phyloP scores from a whole-genome alignment of 2,113 vertebrate species.

The Microcebus murinus region DNA sequence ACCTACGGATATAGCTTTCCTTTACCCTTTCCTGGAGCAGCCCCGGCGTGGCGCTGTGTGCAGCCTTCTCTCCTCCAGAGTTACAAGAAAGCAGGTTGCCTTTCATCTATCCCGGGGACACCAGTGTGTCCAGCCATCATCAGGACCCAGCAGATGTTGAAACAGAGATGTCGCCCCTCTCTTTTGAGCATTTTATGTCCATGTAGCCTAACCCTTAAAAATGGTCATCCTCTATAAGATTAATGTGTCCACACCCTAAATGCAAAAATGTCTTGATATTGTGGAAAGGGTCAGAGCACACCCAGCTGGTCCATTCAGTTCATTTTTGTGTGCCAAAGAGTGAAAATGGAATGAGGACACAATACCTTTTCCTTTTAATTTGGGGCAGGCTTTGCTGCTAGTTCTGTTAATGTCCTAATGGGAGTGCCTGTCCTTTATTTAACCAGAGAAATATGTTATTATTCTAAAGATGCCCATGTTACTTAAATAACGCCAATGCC shows the following conservation, averaged over 20 bases:
- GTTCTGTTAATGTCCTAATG: not conserved
- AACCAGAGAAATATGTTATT: not conserved
- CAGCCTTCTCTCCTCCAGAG: not conserved
- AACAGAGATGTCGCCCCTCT: not conserved
- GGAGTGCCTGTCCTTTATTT: not conserved
- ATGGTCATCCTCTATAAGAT: not conserved
- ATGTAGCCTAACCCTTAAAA: not conserved
- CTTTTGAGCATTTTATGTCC: not conserved
- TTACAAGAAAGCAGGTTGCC: not conserved
- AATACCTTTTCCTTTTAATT: not conserved
- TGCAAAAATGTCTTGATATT: not conserved
- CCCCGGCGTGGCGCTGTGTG: rapidly evolving
- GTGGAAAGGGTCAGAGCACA: not conserved
- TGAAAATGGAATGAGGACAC: not conserved
- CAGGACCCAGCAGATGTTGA: not conserved
- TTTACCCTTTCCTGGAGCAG: not conserved
- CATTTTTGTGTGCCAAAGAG: not conserved
- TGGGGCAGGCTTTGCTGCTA: not conserved
- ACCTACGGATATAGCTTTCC: no score
- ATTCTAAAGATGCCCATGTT: not conserved
- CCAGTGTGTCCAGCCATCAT: not conserved
- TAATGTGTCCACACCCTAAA: not conserved
- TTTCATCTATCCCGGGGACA: not conserved
- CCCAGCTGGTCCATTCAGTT: not conserved
- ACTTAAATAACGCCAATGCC: not conserved